Base-by-base conservation (phyloP, 2,797 vertebrate genomes). In the Pangasius krempfi region DNA sequence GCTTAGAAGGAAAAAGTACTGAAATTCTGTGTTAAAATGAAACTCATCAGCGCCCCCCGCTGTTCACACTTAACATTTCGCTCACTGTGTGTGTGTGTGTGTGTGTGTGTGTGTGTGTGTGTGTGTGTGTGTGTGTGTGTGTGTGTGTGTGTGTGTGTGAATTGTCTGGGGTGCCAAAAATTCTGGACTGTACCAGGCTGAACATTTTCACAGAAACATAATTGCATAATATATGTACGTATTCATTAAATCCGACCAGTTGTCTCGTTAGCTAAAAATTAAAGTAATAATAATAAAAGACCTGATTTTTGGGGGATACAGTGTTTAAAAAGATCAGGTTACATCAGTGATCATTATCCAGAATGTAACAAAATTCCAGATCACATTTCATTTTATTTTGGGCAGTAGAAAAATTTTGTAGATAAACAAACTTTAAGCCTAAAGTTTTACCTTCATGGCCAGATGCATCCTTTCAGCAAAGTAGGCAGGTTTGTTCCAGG, bases 401-500 rank as follows among this genome's bases (percentile, higher is more conserved):
- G 7, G 4, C 0, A 10, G 73, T 27, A 76, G 72, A 47, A 47
- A 25, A 1, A 47, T 47, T 40, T 44, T 4, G 2, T 22, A 73
- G 70, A 27, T n/a, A 18, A 52, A 52, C 73, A 52, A 50, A 9
- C 27, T 27, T 78, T 14, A 52, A 78, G 27, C 44, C 3, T 62
- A 14, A 44, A 64, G 10, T 50, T n/a, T 88, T 95, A 98, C 98
- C 97, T 98, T 96, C 97, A 98, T 97, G 0, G 97, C 96, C 73
- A 89, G 44, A 66, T 98, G 90, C 22, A 99, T 96, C 76, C 96
- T 99, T 95, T 99, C 98, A 75, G 98, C 97, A 86, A 99, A 99
- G 96, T 96, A 98, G 82, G 96, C 95, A 0, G 98, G 94, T 68
- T 93, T 97, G 96, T 95, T 97, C 91, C 97, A 96, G 89, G 97